A percentile compares a stretch with the other conserved stretches of the same genome.
Conservation (phyloP, 2,797 vertebrate genomes). For the Acrossocheilus fasciatus region DNA sequence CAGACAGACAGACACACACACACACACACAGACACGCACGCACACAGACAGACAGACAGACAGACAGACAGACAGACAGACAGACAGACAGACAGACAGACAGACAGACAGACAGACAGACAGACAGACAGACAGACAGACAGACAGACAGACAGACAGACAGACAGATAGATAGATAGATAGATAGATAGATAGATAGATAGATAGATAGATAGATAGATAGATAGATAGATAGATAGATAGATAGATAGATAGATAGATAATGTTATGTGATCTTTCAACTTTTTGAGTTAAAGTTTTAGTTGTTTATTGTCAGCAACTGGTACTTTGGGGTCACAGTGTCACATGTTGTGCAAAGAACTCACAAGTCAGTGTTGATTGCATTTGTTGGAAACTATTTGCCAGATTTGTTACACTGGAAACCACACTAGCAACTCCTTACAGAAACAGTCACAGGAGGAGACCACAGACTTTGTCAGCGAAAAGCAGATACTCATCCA, state of each 20-base stretch:
- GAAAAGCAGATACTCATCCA: conserved; percentile 1
- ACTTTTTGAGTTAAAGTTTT: background rate
- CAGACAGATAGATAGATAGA: background rate
- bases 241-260: background rate
- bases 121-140: background rate
- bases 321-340: background rate
- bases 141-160: background rate
- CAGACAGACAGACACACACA: accelerated
- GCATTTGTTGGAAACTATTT: conserved; percentile 25
- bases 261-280: background rate
- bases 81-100: background rate
- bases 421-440: background rate
- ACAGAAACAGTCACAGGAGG: background rate
- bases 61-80: background rate
- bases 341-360: background rate
- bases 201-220: background rate
- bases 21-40: no score
- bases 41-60: accelerated
- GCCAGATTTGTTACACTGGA: background rate
- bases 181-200: background rate
- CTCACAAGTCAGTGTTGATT: conserved; percentile 4
- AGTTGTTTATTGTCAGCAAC: background rate
- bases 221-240: background rate
- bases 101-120: background rate
- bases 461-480: background rate